Conservation (phyloP, 2,113 vertebrate genomes). For the Chloropsis cyanopogon region DNA sequence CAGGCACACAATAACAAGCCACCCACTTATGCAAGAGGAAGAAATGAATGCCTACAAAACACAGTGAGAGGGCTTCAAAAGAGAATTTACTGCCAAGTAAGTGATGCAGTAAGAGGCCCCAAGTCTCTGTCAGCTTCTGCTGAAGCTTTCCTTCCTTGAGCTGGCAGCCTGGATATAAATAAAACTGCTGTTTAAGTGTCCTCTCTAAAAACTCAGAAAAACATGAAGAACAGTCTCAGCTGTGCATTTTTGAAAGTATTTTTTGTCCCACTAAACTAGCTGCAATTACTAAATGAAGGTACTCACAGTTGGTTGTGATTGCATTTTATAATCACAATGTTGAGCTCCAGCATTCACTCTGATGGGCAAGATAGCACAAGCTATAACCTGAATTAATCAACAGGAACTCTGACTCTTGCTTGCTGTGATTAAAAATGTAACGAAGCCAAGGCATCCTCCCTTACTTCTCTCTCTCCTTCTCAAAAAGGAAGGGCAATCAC, state of each 20-base stretch:
- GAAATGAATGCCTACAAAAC: not conserved
- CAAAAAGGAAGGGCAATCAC: not conserved
- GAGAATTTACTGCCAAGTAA: not conserved
- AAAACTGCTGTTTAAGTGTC: not conserved
- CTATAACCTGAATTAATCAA: not conserved
- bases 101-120: not conserved
- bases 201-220: not conserved
- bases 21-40: not conserved
- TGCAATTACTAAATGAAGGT: not conserved
- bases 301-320: not conserved
- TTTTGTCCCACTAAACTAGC: not conserved
- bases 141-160: not conserved
- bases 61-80: not conserved
- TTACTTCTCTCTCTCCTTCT: not conserved
- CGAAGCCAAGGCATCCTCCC: not conserved
- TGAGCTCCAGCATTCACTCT: not conserved
- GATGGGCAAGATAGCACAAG: not conserved
- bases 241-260: not conserved
- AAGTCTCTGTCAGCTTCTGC: not conserved
- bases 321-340: not conserved
- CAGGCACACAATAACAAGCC: not conserved
- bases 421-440: not conserved
- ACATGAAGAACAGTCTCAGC: not conserved
- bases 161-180: not conserved
- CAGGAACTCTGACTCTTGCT: not conserved